phyloP scores from a whole-genome alignment of 2,113 vertebrate genomes.

The Rattus norvegicus region GRCr8 NC_086022.1:135612001-135612500 shows the following conservation, averaged over 20 bases:
- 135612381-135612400: background rate
- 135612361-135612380: background rate
- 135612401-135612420: background rate
- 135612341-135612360: too few species aligned
- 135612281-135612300: background rate
- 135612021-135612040: too few species aligned
- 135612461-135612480: background rate
- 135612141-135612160: background rate
- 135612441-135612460: background rate
- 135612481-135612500: too few species aligned
- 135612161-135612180: background rate
- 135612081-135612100: background rate
- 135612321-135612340: too few species aligned
- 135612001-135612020: too few species aligned
- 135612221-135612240: background rate
- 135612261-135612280: background rate
- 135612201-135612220: background rate
- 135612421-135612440: background rate
- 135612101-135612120: background rate
- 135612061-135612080: background rate
- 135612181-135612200: background rate
- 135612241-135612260: background rate
- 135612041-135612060: background rate
- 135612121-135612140: background rate
- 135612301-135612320: background rate